Conservation (phyloP, 2,888 invertebrate genomes). For the Agonopterix alstromeriana region DNA sequence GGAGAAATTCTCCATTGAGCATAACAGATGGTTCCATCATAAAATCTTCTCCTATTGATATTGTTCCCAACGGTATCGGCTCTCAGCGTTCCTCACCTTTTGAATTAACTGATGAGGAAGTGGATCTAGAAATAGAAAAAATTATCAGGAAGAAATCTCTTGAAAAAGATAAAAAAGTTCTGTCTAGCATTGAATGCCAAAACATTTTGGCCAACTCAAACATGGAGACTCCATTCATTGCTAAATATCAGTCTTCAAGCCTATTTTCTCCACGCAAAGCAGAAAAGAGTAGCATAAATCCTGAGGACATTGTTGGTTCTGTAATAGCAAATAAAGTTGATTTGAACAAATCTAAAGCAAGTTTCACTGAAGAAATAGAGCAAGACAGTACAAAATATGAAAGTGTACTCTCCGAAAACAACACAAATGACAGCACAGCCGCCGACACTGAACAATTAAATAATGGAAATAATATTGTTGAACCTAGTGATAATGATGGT, state of each 20-base stretch:
- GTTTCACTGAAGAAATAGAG: constrained; percentile 21
- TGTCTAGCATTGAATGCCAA: constrained; percentile 35
- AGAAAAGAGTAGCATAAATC: constrained; percentile 30
- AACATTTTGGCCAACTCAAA: constrained; percentile 22
- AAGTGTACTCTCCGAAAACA: constrained; percentile 28
- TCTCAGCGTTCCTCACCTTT: constrained; percentile 76
- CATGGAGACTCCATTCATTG: constrained; percentile 31
- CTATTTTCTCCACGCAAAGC: constrained; percentile 34
- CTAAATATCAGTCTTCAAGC: constrained; percentile 28
- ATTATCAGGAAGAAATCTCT: constrained; percentile 76
- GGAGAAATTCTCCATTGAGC: constrained; percentile 59
- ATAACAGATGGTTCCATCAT: constrained; percentile 64
- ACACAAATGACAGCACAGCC: constrained; percentile 29
- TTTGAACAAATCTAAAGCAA: constrained; percentile 20
- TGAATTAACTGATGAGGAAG: constrained; percentile 80
- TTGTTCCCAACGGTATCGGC: constrained; percentile 68
- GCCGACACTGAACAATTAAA: constrained; percentile 44
- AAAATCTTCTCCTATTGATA: constrained; percentile 83
- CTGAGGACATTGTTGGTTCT: constrained; percentile 24
- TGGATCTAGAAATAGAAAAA: constrained; percentile 82
- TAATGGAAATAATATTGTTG: constrained; percentile 45
- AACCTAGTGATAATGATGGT: constrained; percentile 50
- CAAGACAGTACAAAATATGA: constrained; percentile 39
- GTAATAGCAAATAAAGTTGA: constrained; percentile 27
- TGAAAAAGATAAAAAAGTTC: constrained; percentile 58